phyloP scores from a whole-genome alignment of 2,113 vertebrate genomes.

The Actenoides hombroni region DNA sequence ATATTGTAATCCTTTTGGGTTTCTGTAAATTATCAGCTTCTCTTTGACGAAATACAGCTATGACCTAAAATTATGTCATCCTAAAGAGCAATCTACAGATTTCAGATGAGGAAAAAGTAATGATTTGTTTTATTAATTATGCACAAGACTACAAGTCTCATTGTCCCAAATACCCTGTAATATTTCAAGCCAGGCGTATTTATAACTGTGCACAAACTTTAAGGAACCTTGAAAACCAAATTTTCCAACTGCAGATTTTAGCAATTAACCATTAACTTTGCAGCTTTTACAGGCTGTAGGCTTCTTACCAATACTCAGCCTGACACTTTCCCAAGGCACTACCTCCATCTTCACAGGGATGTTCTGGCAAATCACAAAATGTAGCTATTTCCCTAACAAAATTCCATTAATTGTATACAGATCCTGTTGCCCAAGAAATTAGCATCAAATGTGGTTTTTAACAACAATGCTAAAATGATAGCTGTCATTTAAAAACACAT shows the following conservation, averaged over 20 bases:
- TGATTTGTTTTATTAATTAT: not conserved
- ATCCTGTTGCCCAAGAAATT: not conserved
- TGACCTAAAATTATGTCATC: not conserved
- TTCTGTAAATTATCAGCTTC: conserved; percentile 24
- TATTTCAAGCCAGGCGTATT: not conserved
- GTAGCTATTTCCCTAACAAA: not conserved
- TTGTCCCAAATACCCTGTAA: not conserved
- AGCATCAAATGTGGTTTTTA: not conserved
- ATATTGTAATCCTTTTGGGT: conserved; percentile 72
- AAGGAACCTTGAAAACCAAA: not conserved
- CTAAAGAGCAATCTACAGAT: not conserved
- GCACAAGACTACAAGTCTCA: not conserved
- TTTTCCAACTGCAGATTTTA: not conserved
- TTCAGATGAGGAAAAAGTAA: not conserved
- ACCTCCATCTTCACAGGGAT: not conserved
- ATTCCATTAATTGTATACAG: not conserved
- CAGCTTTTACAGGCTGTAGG: not conserved
- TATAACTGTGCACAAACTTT: not conserved
- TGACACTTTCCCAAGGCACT: not conserved
- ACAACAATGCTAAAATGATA: not conserved
- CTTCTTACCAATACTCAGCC: not conserved
- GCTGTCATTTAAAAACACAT: not conserved
- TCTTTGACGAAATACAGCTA: not conserved
- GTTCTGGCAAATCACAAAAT: not conserved
- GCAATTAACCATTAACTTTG: not conserved